These are phyloP conservation scores for Psittacara wagleri DNA, from an alignment of 2,113 vertebrate genomes.

Conservation along the genomic window DNA sequence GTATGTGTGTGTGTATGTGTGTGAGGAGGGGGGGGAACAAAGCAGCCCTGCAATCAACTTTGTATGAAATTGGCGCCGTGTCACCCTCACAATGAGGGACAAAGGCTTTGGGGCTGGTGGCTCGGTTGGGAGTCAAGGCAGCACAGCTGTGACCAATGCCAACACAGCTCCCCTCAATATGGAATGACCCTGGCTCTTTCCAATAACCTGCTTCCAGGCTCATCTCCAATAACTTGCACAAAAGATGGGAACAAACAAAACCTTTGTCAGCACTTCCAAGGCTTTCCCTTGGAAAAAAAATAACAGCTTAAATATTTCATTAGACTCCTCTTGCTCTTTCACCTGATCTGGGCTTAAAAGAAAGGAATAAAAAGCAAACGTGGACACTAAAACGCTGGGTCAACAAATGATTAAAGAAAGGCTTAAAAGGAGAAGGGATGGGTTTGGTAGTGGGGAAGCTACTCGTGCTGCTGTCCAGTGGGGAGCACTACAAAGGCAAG, in stretches of 20 bases:
- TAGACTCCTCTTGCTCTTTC: slow-evolving; percentile 64
- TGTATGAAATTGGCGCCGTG: slow-evolving; percentile 83
- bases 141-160: slow-evolving; percentile 91
- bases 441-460: background rate
- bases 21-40: slow-evolving; percentile 75
- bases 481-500: background rate
- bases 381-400: slow-evolving; percentile 47
- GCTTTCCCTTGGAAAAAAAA: slow-evolving; percentile 71
- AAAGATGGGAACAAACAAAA: slow-evolving; percentile 74
- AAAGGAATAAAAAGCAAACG: background rate
- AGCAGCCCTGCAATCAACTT: slow-evolving; percentile 83
- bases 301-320: slow-evolving; percentile 89
- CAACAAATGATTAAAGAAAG: slow-evolving; percentile 74
- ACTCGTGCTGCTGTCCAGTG: background rate
- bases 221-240: slow-evolving; percentile 79
- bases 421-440: background rate
- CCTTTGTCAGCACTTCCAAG: slow-evolving; percentile 82
- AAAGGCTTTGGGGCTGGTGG: slow-evolving; percentile 87
- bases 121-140: slow-evolving; percentile 74
- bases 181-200: slow-evolving; percentile 82
- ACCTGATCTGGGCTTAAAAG: background rate
- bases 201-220: slow-evolving; percentile 74
- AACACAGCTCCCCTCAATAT: slow-evolving; percentile 83
- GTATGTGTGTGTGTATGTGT: slow-evolving; percentile 6
- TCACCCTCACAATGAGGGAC: slow-evolving; percentile 80